Conservation (phyloP, 2,888 invertebrate species). For the Gryllus longicercus region DNA sequence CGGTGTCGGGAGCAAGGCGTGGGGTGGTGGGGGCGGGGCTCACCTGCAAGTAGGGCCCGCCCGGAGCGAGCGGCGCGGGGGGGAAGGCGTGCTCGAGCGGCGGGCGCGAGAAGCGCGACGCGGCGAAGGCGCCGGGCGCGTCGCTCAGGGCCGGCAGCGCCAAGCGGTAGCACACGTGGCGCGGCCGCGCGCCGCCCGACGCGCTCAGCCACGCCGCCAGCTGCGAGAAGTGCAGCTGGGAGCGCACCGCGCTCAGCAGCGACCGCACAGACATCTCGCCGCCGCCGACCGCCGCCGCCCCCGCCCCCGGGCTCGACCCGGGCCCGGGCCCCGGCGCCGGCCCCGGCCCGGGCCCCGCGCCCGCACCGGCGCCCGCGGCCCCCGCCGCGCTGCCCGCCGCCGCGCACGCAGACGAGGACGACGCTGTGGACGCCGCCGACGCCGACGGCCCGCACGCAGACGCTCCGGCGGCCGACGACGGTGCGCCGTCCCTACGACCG, state of each 20-base stretch:
- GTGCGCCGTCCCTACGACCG: too few relatives aligned
- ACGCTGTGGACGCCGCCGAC: constrained; percentile 46
- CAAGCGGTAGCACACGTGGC: constrained; percentile 62
- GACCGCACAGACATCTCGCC: constrained; percentile 56
- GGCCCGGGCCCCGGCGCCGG: neutral
- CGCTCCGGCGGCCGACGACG: constrained; percentile 60
- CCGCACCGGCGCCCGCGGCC: constrained; percentile 56
- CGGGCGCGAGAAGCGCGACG: constrained; percentile 50
- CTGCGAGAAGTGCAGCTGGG: constrained; percentile 95
- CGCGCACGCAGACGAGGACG: constrained; percentile 46
- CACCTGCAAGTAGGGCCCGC: constrained; percentile 59
- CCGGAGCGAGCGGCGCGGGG: constrained; percentile 60
- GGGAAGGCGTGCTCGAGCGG: constrained; percentile 71
- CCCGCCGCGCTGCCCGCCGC: constrained; percentile 47
- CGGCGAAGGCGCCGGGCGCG: constrained; percentile 54
- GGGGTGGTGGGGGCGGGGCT: constrained; percentile 27
- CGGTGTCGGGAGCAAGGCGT: too few relatives aligned
- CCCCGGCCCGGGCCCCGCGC: constrained; percentile 46
- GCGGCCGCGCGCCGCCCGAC: constrained; percentile 47
- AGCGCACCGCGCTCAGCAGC: constrained; percentile 87
- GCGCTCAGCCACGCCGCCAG: constrained; percentile 82
- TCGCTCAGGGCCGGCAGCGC: constrained; percentile 56
- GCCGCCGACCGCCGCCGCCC: neutral
- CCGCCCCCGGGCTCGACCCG: neutral
- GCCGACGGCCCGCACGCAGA: constrained; percentile 75